Conservation (phyloP, 2,797 vertebrate species). For the Pogoniulus pusillus region DNA sequence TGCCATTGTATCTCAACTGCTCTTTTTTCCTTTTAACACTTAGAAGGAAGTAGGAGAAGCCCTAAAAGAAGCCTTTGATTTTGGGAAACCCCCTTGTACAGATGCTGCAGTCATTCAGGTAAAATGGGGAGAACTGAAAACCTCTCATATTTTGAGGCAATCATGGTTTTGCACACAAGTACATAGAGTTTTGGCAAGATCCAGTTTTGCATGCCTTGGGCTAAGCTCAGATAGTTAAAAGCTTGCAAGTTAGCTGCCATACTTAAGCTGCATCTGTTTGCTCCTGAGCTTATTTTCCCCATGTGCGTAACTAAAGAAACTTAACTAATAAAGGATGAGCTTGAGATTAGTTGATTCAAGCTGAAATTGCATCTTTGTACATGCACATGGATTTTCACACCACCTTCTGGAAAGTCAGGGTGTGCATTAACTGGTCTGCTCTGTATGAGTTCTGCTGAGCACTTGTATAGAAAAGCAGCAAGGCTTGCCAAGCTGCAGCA, state of each 20-base stretch:
- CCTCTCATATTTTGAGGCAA: background rate
- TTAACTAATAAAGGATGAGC: background rate
- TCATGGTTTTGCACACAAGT: background rate
- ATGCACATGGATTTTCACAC: background rate
- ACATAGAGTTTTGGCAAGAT: background rate
- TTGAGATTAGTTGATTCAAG: background rate
- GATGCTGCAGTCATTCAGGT: slow-evolving; percentile 45
- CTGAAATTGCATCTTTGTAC: background rate
- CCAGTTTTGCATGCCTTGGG: background rate
- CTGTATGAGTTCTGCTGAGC: background rate
- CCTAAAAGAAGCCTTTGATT: slow-evolving; percentile 40
- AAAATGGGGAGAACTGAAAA: background rate
- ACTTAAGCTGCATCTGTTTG: background rate
- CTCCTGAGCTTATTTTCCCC: background rate
- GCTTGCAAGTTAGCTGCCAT: background rate
- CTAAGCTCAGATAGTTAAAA: background rate
- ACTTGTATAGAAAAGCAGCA: background rate
- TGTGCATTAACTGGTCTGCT: background rate
- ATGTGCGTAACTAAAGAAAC: background rate
- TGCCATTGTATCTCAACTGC: background rate
- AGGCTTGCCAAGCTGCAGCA: background rate
- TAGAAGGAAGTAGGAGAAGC: slow-evolving; percentile 45
- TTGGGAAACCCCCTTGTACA: background rate
- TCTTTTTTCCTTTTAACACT: background rate
- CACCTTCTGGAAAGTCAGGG: background rate